Conservation (phyloP, 2,888 invertebrate species). For the Eubasilissa splendida region DNA sequence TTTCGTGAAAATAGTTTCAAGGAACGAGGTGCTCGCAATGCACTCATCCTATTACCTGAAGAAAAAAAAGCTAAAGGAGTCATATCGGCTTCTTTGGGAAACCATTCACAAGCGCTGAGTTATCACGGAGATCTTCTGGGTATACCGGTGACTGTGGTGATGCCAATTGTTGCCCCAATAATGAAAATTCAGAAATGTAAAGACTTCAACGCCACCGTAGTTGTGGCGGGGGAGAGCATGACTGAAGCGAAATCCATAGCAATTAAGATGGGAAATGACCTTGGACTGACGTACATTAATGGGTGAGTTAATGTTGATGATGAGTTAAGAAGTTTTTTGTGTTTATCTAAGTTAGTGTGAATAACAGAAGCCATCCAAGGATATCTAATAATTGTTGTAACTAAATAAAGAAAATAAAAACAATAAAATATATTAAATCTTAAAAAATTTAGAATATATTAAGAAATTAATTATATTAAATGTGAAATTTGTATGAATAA, state of each 20-base stretch:
- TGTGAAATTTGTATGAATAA: no score
- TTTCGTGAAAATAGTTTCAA: constrained; percentile 82
- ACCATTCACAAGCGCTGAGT: constrained; percentile 88
- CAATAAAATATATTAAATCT: no score
- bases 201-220: constrained; percentile 87
- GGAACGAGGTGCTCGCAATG: constrained; percentile 93
- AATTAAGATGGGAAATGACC: constrained; percentile 81
- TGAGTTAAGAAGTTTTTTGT: no score
- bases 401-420: no score
- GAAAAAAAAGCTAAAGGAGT: constrained; percentile 85
- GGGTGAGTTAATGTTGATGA: constrained; percentile 74
- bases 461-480: no score
- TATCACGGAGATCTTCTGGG: constrained; percentile 83
- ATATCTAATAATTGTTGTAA: no score
- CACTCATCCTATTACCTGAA: constrained; percentile 81
- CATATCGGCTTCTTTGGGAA: constrained; percentile 94
- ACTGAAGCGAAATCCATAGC: constrained; percentile 88
- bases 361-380: no score
- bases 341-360: no score
- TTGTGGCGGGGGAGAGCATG: constrained; percentile 88
- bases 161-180: constrained; percentile 95
- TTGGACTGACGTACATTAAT: constrained; percentile 86
- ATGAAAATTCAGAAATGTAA: constrained; percentile 95
- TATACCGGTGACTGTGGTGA: constrained; percentile 89
- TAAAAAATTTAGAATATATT: no score